A percentile compares a stretch with the other conserved stretches of the same genome.
These are phyloP conservation scores for Xiphophorus maculatus DNA, from an alignment of 2,113 vertebrate genomes.

Conservation along the genomic window DNA sequence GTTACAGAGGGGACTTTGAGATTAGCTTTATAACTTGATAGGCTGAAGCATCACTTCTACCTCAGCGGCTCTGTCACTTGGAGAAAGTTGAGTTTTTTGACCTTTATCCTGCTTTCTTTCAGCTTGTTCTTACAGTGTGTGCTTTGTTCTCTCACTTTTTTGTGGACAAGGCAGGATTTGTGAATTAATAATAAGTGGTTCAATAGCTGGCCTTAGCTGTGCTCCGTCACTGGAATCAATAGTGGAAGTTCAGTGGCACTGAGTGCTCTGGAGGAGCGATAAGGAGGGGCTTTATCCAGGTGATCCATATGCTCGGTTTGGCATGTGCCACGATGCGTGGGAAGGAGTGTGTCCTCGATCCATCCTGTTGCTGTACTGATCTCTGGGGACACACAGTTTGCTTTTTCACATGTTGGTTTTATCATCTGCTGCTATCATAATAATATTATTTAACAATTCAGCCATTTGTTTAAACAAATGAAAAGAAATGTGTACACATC, in stretches of 20 bases:
- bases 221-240: slow-evolving; percentile 78
- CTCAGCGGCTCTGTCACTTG: slow-evolving; percentile 57
- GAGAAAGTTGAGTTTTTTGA: slow-evolving; percentile 61
- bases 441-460: neutral
- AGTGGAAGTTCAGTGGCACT: slow-evolving; percentile 69
- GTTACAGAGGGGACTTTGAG: slow-evolving; percentile 57
- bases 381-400: slow-evolving; percentile 25
- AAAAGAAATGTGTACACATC: neutral
- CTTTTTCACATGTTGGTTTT: slow-evolving; percentile 13
- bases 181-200: slow-evolving; percentile 82
- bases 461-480: neutral
- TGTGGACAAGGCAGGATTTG: slow-evolving; percentile 76
- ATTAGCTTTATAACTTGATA: slow-evolving; percentile 66
- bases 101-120: slow-evolving; percentile 57
- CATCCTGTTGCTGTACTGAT: slow-evolving; percentile 21
- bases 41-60: slow-evolving; percentile 57
- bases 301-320: slow-evolving; percentile 77
- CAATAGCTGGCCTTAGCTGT: slow-evolving; percentile 77
- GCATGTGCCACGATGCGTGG: slow-evolving; percentile 54
- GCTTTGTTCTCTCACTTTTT: slow-evolving; percentile 72
- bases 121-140: slow-evolving; percentile 46
- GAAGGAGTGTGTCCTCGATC: slow-evolving; percentile 56
- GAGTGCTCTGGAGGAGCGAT: slow-evolving; percentile 64
- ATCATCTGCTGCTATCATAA: neutral
- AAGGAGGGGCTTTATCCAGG: slow-evolving; percentile 59